Conservation (phyloP, 2,888 invertebrate genomes). For the Venusia cambrica region DNA sequence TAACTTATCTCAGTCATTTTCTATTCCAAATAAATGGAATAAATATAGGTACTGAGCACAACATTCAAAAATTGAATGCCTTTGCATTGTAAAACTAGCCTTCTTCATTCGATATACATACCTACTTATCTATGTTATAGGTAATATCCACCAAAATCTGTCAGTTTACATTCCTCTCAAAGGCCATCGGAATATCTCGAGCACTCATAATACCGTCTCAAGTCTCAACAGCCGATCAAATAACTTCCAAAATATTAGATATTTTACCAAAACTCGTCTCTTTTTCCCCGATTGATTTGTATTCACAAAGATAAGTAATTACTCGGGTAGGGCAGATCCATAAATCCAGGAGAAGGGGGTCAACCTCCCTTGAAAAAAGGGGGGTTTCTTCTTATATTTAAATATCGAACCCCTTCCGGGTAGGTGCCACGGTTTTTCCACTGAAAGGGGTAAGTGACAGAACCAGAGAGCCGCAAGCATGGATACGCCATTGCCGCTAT, state of each 20-base stretch:
- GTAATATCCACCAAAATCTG: neutral
- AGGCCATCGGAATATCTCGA: conserved; percentile 7
- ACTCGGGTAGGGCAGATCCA: conserved; percentile 76
- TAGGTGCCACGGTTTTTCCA: conserved; percentile 82
- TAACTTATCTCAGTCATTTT: too few species aligned
- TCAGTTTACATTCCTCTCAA: conserved; percentile 19
- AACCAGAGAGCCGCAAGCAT: conserved; percentile 54
- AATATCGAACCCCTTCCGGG: conserved; percentile 81
- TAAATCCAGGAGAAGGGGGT: conserved; percentile 65
- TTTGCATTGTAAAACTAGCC: too few species aligned
- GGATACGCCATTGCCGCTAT: conserved; percentile 43
- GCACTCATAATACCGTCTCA: conserved; percentile 9
- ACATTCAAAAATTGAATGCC: too few species aligned
- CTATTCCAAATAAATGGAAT: too few species aligned
- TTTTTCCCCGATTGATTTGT: conserved; percentile 74
- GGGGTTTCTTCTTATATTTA: conserved; percentile 81
- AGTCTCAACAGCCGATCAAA: conserved; percentile 24
- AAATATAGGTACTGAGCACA: too few species aligned
- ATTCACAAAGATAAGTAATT: conserved; percentile 80
- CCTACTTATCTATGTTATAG: too few species aligned
- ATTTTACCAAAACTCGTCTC: conserved; percentile 35
- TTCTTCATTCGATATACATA: too few species aligned
- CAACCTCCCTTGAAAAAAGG: conserved; percentile 72
- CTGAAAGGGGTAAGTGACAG: conserved; percentile 81
- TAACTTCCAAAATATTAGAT: conserved; percentile 30